Evolutionary conservation across 2,113 vertebrate genomes (phyloP).

Genomic region (Cnemophilus loriae): DNA sequence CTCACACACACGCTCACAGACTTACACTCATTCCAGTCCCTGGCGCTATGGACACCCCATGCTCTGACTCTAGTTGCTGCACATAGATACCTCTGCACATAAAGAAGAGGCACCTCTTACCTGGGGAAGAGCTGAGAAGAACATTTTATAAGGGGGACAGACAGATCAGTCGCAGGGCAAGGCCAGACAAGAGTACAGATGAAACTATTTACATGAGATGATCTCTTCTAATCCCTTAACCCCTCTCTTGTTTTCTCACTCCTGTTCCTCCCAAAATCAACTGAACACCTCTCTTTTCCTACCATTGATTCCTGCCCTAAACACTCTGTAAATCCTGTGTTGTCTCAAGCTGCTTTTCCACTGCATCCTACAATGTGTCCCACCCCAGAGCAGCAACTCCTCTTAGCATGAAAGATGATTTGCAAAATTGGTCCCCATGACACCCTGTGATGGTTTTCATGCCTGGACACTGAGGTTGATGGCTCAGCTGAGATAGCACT

Average conservation of each 20-base stretch:
- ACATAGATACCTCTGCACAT: not conserved
- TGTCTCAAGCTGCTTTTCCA: not conserved
- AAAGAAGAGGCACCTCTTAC: not conserved
- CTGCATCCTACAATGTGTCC: not conserved
- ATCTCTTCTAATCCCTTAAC: not conserved
- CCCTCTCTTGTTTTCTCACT: not conserved
- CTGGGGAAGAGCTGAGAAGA: not conserved
- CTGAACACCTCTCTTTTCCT: not conserved
- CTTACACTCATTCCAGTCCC: too few relatives aligned
- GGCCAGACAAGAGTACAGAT: not conserved
- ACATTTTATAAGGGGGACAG: not conserved
- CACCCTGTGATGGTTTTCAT: not conserved
- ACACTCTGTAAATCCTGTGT: not conserved
- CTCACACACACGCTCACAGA: rapidly evolving
- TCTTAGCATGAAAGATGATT: not conserved
- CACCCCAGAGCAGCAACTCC: not conserved
- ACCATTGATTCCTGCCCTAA: not conserved
- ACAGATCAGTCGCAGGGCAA: not conserved
- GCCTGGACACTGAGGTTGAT: not conserved
- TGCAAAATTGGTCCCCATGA: not conserved
- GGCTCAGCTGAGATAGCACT: not conserved
- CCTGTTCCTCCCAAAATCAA: not conserved
- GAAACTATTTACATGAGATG: not conserved
- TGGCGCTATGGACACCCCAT: rapidly evolving
- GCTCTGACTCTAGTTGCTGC: not conserved